These are phyloP conservation scores for Campylomormyrus numenius DNA, from an alignment of 2,113 vertebrate species.

Conservation along the genomic window DNA sequence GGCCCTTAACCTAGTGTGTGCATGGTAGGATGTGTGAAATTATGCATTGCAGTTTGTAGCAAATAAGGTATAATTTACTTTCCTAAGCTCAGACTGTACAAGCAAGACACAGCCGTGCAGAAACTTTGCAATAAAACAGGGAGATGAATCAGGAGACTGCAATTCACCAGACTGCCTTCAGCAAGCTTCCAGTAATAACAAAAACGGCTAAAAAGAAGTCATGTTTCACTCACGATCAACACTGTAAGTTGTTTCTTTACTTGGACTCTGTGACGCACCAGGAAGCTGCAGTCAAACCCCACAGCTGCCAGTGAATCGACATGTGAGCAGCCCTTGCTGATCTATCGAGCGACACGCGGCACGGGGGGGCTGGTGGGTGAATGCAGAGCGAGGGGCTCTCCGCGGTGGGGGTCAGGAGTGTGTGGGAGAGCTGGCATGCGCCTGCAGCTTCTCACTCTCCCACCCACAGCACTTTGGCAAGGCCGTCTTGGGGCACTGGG, in stretches of 20 bases:
- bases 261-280: background rate
- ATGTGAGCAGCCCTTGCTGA: background rate
- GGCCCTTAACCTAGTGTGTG: background rate
- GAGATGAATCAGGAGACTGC: background rate
- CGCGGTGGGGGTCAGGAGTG: background rate
- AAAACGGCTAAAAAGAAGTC: background rate
- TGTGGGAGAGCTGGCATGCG: background rate
- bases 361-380: background rate
- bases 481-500: background rate
- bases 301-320: background rate
- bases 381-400: background rate
- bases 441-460: background rate
- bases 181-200: background rate
- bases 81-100: background rate
- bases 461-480: slow-evolving; percentile 1
- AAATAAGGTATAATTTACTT: background rate
- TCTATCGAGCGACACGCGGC: background rate
- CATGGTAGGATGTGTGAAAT: background rate
- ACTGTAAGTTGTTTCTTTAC: background rate
- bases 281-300: background rate
- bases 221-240: background rate
- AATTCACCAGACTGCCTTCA: background rate
- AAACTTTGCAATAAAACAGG: background rate
- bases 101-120: background rate
- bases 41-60: background rate